Evolutionary conservation across 2,888 invertebrate genomes (phyloP).

Genomic region (Drosophila flavopinicola): DNA sequence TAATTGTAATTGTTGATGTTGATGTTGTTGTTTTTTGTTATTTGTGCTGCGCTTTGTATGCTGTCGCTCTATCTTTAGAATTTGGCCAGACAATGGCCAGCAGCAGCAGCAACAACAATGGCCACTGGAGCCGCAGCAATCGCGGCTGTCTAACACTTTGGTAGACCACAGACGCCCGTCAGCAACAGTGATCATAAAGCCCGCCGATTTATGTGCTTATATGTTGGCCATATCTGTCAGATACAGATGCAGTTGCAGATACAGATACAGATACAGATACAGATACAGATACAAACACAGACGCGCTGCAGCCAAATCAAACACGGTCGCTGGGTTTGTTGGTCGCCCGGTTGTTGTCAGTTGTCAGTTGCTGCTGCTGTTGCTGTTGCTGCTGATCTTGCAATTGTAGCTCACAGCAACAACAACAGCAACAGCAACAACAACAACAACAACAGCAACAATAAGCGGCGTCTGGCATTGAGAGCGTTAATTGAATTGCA

Average conservation of each 20-base stretch:
- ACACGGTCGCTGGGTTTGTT: slow-evolving; percentile 46
- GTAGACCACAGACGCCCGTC: slow-evolving; percentile 62
- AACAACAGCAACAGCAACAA: slow-evolving; percentile 14
- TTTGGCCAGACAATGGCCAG: slow-evolving; percentile 68
- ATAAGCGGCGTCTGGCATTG: slow-evolving; percentile 67
- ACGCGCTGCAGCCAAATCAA: slow-evolving; percentile 39
- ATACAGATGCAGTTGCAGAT: too few species aligned
- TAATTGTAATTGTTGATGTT: too few species aligned
- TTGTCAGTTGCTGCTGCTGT: background rate
- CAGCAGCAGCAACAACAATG: slow-evolving; percentile 19
- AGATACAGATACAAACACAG: slow-evolving; percentile 18
- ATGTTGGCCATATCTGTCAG: slow-evolving; percentile 31
- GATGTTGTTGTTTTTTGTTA: slow-evolving; percentile 35
- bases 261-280: too few species aligned
- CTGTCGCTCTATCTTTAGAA: slow-evolving; percentile 53
- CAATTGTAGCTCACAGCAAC: slow-evolving; percentile 55
- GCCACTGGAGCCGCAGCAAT: slow-evolving; percentile 16
- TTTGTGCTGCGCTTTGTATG: slow-evolving; percentile 51
- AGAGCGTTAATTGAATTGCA: slow-evolving; percentile 79
- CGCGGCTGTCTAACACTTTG: slow-evolving; percentile 57
- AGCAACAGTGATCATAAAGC: slow-evolving; percentile 27
- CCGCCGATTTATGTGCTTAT: slow-evolving; percentile 33
- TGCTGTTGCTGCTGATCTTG: slow-evolving; percentile 62
- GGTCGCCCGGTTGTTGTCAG: slow-evolving; percentile 16
- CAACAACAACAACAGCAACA: slow-evolving; percentile 14